Evolutionary conservation across 2,113 vertebrate species (phyloP).

Genomic region (Periophthalmus modestus): DNA sequence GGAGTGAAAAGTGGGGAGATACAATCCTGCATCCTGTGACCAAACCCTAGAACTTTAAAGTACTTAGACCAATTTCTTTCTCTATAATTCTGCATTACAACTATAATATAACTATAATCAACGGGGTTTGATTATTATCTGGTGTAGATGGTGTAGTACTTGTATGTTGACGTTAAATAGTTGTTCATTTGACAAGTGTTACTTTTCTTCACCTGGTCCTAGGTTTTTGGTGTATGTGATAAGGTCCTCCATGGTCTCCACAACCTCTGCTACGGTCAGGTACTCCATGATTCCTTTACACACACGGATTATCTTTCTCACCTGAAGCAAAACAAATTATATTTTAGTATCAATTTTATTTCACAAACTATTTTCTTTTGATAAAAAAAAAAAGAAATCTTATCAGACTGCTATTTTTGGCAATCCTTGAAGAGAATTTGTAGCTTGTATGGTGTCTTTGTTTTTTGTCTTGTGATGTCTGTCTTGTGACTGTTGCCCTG

Average conservation of each 20-base stretch:
- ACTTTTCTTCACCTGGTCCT: conserved; percentile 85
- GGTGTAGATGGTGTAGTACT: not conserved
- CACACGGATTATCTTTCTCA: conserved; percentile 96
- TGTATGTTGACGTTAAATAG: not conserved
- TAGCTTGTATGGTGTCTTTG: conserved; percentile 35
- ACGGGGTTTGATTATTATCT: not conserved
- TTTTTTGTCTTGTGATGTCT: conserved; percentile 67
- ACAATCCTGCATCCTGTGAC: not conserved
- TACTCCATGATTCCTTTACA: conserved; percentile 99
- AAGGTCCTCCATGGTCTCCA: conserved; percentile 98
- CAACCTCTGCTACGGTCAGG: conserved; percentile 94
- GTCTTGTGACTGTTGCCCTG: conserved; percentile 68
- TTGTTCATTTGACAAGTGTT: not conserved
- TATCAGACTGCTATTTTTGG: conserved; percentile 21
- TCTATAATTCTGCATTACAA: too few relatives aligned
- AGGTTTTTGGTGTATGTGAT: conserved; percentile 99
- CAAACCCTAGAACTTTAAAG: not conserved
- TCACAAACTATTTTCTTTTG: not conserved
- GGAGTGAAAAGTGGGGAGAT: not conserved
- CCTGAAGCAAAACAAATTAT: conserved; percentile 72
- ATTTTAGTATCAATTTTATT: not conserved
- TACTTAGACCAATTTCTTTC: too few relatives aligned
- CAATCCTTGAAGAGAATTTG: conserved; percentile 1
- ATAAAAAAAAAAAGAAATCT: not conserved
- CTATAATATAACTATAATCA: too few relatives aligned